phyloP scores from a whole-genome alignment of 1,140 invertebrate species.

The Marisa cornuarietis region DNA sequence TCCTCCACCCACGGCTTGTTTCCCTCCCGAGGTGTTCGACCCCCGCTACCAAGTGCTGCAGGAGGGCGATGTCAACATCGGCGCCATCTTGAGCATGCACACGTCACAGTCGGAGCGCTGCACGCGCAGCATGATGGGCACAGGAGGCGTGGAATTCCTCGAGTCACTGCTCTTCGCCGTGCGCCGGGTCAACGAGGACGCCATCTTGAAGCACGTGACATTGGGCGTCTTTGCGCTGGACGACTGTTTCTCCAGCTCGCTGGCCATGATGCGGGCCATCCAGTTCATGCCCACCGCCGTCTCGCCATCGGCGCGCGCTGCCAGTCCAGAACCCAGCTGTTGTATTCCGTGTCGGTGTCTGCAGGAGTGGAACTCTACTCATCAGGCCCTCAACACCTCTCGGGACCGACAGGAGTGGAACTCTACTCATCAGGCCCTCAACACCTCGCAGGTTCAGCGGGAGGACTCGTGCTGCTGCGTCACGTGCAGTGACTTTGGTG shows the following conservation, averaged over 20 bases:
- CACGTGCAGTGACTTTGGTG: no score
- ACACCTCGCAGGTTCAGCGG: no score
- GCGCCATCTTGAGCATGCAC: slow-evolving; percentile 41
- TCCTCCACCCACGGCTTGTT: background rate
- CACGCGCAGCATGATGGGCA: slow-evolving; percentile 13
- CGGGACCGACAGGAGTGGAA: no score
- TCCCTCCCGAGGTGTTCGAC: slow-evolving; percentile 32
- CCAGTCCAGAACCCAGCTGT: background rate
- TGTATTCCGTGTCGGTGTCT: no score
- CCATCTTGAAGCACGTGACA: slow-evolving; percentile 36
- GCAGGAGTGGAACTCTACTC: no score
- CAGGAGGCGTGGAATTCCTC: slow-evolving; percentile 32
- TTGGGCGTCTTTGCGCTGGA: slow-evolving; percentile 40
- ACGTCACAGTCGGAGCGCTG: slow-evolving; percentile 27
- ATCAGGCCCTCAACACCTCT: no score
- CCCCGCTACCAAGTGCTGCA: slow-evolving; percentile 15
- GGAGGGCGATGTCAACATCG: slow-evolving; percentile 42
- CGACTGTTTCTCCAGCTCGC: slow-evolving; percentile 38
- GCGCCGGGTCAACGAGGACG: slow-evolving; percentile 35
- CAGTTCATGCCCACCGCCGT: slow-evolving; percentile 42
- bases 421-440: no score
- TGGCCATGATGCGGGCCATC: slow-evolving; percentile 38
- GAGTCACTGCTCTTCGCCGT: slow-evolving; percentile 41
- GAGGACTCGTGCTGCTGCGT: no score
- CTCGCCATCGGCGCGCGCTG: background rate